phyloP scores from a whole-genome alignment of 1,140 invertebrate species.

The Harlomillsia oculata region DNA sequence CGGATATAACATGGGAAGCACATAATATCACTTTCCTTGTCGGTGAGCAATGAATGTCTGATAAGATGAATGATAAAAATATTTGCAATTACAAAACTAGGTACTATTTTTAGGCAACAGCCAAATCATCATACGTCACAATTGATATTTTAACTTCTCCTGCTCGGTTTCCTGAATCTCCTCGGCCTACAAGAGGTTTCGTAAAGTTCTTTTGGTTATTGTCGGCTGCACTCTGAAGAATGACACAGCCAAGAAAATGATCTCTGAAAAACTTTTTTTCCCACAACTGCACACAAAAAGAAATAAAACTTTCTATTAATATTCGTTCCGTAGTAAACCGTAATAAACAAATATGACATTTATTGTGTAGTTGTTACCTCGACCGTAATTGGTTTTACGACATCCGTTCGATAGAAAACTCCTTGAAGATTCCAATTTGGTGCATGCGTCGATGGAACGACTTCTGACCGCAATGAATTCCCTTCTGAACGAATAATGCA shows the following conservation, averaged over 20 bases:
- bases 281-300: slow-evolving; percentile 25
- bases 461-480: slow-evolving; percentile 13
- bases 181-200: slow-evolving; percentile 29
- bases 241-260: slow-evolving; percentile 30
- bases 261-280: slow-evolving; percentile 21
- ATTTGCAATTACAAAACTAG: too few species aligned
- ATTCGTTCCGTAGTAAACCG: neutral
- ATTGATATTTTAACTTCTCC: slow-evolving; percentile 25
- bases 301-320: slow-evolving; percentile 3
- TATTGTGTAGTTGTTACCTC: slow-evolving; percentile 23
- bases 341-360: neutral
- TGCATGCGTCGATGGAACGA: slow-evolving; percentile 6
- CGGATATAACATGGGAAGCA: too few species aligned
- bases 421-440: slow-evolving; percentile 28
- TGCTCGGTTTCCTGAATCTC: slow-evolving; percentile 25
- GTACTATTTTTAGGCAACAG: slow-evolving; percentile 17
- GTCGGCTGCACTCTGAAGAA: slow-evolving; percentile 23
- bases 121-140: slow-evolving; percentile 28
- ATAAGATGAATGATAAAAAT: too few species aligned
- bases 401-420: slow-evolving; percentile 29
- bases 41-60: too few species aligned
- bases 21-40: too few species aligned
- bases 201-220: slow-evolving; percentile 18
- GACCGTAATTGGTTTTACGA: slow-evolving; percentile 31
- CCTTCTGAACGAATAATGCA: slow-evolving; percentile 28